Evolutionary conservation across 2,113 vertebrate species (phyloP).

Genomic region (Hydrochoerus hydrochaeris): DNA sequence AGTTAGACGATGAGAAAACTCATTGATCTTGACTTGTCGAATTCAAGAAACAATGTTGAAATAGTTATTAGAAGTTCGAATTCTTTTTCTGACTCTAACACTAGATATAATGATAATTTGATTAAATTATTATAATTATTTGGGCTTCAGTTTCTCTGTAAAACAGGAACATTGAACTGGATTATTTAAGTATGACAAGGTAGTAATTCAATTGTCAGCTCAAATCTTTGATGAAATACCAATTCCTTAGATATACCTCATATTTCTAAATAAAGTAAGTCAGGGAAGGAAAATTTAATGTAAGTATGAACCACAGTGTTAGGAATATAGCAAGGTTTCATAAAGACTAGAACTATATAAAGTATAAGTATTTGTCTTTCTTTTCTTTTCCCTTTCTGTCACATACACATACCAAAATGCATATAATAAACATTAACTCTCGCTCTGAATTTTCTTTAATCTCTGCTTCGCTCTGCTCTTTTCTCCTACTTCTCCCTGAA

Average conservation of each 20-base stretch:
- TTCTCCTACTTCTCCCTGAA: not conserved
- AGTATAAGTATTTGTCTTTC: not conserved
- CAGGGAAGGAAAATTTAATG: not conserved
- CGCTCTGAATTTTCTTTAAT: not conserved
- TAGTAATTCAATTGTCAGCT: not conserved
- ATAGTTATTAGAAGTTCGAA: not conserved
- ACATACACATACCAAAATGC: not conserved
- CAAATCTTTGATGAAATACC: not conserved
- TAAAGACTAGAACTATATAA: not conserved
- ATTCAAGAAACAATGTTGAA: not conserved
- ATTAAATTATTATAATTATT: not conserved
- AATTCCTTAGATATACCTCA: not conserved
- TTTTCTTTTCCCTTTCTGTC: not conserved
- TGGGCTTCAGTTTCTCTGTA: not conserved
- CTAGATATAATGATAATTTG: not conserved
- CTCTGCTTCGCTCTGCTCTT: not conserved
- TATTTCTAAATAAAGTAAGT: not conserved
- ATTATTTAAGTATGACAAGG: not conserved
- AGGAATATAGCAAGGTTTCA: slow-evolving; percentile 20
- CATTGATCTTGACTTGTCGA: not conserved
- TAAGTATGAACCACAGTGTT: not conserved
- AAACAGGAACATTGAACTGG: not conserved
- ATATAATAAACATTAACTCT: not conserved
- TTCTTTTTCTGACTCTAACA: not conserved
- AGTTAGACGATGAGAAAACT: not conserved